Percentiles rank a stretch among this genome's conserved stretches.
Conservation (phyloP, 2,888 invertebrate species). For the Vanessa cardui region DNA sequence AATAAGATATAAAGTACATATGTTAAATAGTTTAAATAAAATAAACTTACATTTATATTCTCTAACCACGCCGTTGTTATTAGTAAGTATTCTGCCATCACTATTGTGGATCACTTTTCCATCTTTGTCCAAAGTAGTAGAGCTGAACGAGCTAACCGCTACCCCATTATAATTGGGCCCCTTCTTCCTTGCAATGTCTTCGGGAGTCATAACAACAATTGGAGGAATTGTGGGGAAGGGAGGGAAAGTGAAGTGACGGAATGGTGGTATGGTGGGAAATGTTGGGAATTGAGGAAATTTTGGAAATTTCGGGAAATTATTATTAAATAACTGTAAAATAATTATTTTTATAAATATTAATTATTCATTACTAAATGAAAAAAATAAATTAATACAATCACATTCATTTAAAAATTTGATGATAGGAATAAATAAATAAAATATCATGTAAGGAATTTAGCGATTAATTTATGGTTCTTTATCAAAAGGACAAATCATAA, state of each 20-base stretch:
- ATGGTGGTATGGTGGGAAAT: constrained; percentile 23
- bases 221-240: constrained; percentile 30
- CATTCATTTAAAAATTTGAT: no score
- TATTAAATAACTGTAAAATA: constrained; percentile 33
- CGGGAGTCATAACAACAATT: constrained; percentile 42
- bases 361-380: no score
- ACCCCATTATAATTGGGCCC: constrained; percentile 50
- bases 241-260: constrained; percentile 24
- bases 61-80: constrained; percentile 49
- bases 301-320: constrained; percentile 22
- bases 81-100: constrained; percentile 47
- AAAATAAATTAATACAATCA: no score
- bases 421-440: background rate
- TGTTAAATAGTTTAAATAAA: no score
- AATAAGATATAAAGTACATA: constrained; percentile 13
- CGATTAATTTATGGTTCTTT: no score
- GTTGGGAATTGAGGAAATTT: constrained; percentile 27
- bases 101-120: constrained; percentile 49
- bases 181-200: constrained; percentile 46
- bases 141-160: constrained; percentile 43
- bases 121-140: constrained; percentile 39
- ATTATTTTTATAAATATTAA: background rate
- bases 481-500: no score
- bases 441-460: background rate
- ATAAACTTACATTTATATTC: constrained; percentile 42